phyloP scores from a whole-genome alignment of 2,888 invertebrate species.

The Andrena haemorrhoa region DNA sequence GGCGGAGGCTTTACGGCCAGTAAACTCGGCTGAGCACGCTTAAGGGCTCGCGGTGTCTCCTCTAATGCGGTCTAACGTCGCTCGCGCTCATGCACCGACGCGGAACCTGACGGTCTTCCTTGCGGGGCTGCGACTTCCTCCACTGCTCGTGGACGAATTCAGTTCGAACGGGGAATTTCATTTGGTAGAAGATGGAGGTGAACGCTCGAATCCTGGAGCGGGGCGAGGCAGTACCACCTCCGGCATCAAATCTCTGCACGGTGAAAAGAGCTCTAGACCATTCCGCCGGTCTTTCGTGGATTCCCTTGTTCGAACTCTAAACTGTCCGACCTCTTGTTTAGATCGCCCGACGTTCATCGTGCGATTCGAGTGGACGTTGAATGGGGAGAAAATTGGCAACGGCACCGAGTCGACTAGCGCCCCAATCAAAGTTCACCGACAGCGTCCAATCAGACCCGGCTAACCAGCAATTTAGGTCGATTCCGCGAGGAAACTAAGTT shows the following conservation, averaged over 20 bases:
- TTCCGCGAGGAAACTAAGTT: slow-evolving; percentile 14
- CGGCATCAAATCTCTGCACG: background rate
- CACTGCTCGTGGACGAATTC: background rate
- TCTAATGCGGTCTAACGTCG: slow-evolving; percentile 37
- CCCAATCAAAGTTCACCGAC: slow-evolving; percentile 1
- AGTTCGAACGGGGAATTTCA: background rate
- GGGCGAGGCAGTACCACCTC: background rate
- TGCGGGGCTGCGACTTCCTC: too few relatives aligned
- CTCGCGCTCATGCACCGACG: slow-evolving; percentile 7
- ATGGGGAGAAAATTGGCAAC: too few relatives aligned
- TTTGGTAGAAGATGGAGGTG: background rate
- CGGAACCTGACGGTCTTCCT: slow-evolving; percentile 28
- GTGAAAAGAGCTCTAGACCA: background rate
- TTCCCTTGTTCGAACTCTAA: too few relatives aligned
- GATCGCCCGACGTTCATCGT: too few relatives aligned
- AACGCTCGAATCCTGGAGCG: background rate
- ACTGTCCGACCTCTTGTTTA: too few relatives aligned
- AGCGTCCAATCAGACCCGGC: slow-evolving; percentile 4
- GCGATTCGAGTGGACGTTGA: too few relatives aligned
- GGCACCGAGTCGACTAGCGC: too few relatives aligned
- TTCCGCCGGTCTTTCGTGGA: too few relatives aligned
- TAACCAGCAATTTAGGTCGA: slow-evolving; percentile 8
- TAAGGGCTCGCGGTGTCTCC: slow-evolving; percentile 37
- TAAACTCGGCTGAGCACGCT: slow-evolving; percentile 52
- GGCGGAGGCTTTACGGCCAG: slow-evolving; percentile 52